Evolutionary conservation across 1,140 invertebrate genomes (phyloP).

Genomic region (Halesus radiatus): DNA sequence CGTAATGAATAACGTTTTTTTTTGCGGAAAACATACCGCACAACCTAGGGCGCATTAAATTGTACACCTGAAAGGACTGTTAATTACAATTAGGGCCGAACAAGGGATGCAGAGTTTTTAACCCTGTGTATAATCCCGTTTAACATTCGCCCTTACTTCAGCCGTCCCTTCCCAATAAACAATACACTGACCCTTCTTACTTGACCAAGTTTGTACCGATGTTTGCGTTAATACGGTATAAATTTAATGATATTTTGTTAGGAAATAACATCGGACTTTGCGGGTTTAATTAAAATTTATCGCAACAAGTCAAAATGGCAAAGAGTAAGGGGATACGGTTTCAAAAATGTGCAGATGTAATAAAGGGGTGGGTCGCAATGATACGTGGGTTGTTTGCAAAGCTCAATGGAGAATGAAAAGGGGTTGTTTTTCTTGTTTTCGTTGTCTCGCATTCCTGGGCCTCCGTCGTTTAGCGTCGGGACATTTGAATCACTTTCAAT

Average conservation of each 20-base stretch:
- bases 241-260: slow-evolving; percentile 33
- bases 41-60: not conserved
- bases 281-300: slow-evolving; percentile 26
- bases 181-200: slow-evolving; percentile 32
- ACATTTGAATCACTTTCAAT: too few relatives aligned
- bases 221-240: slow-evolving; percentile 4
- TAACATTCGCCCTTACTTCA: slow-evolving; percentile 6
- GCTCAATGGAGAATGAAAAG: too few relatives aligned
- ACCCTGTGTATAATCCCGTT: slow-evolving; percentile 8
- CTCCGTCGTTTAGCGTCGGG: too few relatives aligned
- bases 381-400: too few relatives aligned
- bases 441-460: too few relatives aligned
- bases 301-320: slow-evolving; percentile 23
- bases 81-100: slow-evolving; percentile 21
- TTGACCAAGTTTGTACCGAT: slow-evolving; percentile 3
- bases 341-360: too few relatives aligned
- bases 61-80: slow-evolving; percentile 15
- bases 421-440: too few relatives aligned
- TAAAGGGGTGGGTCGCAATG: too few relatives aligned
- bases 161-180: not conserved
- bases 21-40: not conserved
- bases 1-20: not conserved
- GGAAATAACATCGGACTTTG: not conserved
- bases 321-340: not conserved
- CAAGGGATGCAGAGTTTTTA: slow-evolving; percentile 25